A percentile compares a stretch with the other conserved stretches of the same genome.
Evolutionary conservation across 2,888 invertebrate species (phyloP).

Genomic region (Spodoptera littoralis): DNA sequence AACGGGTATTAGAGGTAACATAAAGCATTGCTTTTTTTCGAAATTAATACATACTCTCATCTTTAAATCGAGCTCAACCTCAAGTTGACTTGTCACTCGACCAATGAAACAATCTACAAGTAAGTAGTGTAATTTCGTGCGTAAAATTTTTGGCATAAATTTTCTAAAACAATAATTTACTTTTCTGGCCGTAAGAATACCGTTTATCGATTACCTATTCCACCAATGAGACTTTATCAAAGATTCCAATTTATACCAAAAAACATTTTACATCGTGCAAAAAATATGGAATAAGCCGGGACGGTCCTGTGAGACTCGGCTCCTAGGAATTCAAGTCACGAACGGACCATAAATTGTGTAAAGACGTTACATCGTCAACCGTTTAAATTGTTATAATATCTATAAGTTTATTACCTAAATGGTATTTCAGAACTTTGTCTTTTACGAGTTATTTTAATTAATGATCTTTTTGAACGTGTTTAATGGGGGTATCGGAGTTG

Average conservation of each 20-base stretch:
- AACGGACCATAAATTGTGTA: conserved; percentile 34
- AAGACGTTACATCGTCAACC: conserved; percentile 19
- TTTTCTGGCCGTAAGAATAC: no score
- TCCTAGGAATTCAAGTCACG: conserved; percentile 42
- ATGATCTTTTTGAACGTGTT: background rate
- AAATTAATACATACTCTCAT: no score
- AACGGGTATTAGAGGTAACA: no score
- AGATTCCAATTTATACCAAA: background rate
- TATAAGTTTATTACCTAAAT: conserved; percentile 18
- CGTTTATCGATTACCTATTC: no score
- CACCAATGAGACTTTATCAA: no score
- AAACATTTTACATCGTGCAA: background rate
- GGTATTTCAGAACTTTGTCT: conserved; percentile 15
- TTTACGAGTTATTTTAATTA: conserved; percentile 13
- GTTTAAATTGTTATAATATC: conserved; percentile 49
- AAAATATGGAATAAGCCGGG: conserved; percentile 20
- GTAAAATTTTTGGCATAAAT: no score
- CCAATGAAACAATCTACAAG: no score
- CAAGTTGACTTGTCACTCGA: no score
- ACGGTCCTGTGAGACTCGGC: conserved; percentile 29
- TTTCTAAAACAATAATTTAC: no score
- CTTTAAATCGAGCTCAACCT: no score
- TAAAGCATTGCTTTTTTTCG: no score
- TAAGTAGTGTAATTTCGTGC: no score
- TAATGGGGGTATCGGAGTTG: background rate